Base-by-base conservation (phyloP, 2,888 invertebrate genomes). In the Torymus aiolomorphi region DNA sequence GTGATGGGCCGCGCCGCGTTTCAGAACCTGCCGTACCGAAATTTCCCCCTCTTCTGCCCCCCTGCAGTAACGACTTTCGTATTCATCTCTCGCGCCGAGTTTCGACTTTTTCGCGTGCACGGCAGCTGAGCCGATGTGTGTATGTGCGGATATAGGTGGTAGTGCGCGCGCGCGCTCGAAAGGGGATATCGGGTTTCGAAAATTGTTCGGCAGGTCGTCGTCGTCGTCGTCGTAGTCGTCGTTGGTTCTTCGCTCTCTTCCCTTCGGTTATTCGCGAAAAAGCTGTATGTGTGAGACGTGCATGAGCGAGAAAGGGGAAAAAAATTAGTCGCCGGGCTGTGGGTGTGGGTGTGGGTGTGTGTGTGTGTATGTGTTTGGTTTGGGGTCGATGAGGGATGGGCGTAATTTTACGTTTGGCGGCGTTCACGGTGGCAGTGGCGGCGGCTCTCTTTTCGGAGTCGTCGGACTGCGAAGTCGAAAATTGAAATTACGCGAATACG, bases 21-120 rank as follows among this genome's bases (percentile, higher is more conserved):
- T 31, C 31, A 31, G 31, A 31, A 31, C 31, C 31, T 31, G 16
- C 24, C 70, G 54, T 31, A 11, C 24, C 70, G 54, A 70, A 70
- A 70, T 59, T 49, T 18, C n/a, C 18, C 49, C n/a, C 18, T 20
- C 8, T 51, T 51, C 31, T 56, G 24, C 12, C 42, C 16, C 13
- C 14, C 0, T 18, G 5, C n/a, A 5, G 31, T 31, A 71, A 56
- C 69, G 57, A 59, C 59, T 77, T 59, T 66, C 57, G 65, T 24
- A 77, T 61, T 72, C 66, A 51, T 52, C 57, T 42, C 49, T 42
- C 51, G 56, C 31, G 31, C 31, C 31, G 31, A 31, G 52, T 31
- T 54, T 20, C 65, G 16, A 56, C 66, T 74, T 66, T 73, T 63
- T 62, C 65, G 65, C 65, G 63, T 31, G 73, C 51, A 56, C 12